Conservation (phyloP, 2,113 vertebrate species). For the Peromyscus leucopus region DNA sequence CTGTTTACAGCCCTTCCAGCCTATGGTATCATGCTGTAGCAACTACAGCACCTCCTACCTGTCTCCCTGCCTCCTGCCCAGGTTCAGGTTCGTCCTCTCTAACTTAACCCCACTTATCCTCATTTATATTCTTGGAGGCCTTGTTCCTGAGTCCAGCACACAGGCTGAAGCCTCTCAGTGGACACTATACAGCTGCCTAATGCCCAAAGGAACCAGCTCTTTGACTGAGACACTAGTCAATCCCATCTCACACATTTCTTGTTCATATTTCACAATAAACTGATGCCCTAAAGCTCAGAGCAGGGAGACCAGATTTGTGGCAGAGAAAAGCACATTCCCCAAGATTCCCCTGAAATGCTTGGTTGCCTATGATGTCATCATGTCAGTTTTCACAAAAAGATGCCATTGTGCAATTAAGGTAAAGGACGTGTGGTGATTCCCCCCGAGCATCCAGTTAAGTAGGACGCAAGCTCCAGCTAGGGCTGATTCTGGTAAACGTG, state of each 20-base stretch:
- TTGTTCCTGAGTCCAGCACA: background rate
- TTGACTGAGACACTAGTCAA: background rate
- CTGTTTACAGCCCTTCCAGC: too few species aligned
- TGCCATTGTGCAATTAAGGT: slow-evolving; percentile 45
- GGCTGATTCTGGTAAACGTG: background rate
- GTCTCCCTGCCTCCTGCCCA: background rate
- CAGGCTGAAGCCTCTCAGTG: background rate
- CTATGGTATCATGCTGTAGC: background rate
- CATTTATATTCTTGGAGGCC: background rate
- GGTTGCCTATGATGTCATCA: slow-evolving; percentile 23
- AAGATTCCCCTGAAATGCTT: background rate
- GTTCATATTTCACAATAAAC: background rate
- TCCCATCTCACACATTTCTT: background rate
- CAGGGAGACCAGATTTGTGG: background rate
- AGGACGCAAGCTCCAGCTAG: background rate
- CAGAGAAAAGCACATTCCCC: background rate
- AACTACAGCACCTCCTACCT: background rate
- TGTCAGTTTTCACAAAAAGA: slow-evolving; percentile 51
- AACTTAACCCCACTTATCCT: background rate
- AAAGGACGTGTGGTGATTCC: slow-evolving; percentile 4
- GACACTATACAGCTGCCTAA: too few species aligned
- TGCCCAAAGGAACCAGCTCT: background rate
- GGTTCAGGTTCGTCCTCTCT: background rate
- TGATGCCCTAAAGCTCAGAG: background rate
- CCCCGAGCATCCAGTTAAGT: background rate